phyloP scores from a whole-genome alignment of 2,113 vertebrate genomes.

The Phyllostomus hastatus region DNA sequence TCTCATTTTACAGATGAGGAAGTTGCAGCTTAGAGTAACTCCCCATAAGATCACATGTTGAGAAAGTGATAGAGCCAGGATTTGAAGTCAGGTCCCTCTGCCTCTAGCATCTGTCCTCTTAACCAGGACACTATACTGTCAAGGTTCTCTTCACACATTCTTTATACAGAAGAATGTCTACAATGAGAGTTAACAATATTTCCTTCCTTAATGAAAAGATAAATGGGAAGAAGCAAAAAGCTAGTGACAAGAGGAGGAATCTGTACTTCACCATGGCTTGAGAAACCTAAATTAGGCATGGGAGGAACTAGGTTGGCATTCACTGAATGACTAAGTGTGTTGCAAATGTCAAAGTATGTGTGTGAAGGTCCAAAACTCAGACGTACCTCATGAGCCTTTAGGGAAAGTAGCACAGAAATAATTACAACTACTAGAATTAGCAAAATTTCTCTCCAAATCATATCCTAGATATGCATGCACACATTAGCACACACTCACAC shows the following conservation, averaged over 20 bases:
- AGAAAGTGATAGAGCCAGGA: not conserved
- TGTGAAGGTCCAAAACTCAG: not conserved
- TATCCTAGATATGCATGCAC: not conserved
- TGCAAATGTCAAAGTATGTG: not conserved
- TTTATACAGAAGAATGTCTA: not conserved
- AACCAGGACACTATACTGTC: not conserved
- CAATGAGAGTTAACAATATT: not conserved
- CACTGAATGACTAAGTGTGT: not conserved
- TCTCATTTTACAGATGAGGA: not conserved
- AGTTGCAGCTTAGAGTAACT: not conserved
- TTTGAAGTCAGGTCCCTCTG: not conserved
- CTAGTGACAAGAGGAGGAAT: not conserved
- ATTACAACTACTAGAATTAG: not conserved
- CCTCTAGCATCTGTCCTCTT: not conserved
- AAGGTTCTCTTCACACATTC: not conserved
- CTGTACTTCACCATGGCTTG: not conserved
- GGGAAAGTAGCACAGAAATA: not conserved
- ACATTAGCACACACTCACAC: not conserved
- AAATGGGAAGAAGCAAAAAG: constrained; percentile 27
- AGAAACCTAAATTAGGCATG: not conserved
- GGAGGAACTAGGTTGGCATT: not conserved
- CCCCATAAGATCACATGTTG: not conserved
- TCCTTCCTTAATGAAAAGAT: not conserved
- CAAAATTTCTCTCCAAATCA: not conserved
- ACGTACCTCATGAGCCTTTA: not conserved